Evolutionary conservation across 2,888 invertebrate species (phyloP).

Genomic region (Laspeyria flexula): DNA sequence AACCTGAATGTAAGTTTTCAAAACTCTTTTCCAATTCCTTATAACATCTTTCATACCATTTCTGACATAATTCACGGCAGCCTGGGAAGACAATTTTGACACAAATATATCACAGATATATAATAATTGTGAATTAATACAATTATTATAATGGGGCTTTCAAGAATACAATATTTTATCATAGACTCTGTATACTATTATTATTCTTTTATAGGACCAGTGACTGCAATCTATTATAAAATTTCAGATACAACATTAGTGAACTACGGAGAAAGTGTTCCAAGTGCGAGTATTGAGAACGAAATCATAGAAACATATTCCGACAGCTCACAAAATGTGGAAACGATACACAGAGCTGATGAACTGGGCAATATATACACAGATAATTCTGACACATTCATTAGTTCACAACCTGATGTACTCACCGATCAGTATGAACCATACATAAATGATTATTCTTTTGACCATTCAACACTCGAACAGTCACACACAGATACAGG

Average conservation of each 20-base stretch:
- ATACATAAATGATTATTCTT: constrained; percentile 74
- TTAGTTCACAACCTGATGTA: constrained; percentile 65
- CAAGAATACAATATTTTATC: too few species aligned
- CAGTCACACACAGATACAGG: constrained; percentile 55
- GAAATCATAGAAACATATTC: constrained; percentile 70
- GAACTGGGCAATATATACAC: constrained; percentile 79
- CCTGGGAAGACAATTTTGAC: too few species aligned
- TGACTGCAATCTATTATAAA: not conserved
- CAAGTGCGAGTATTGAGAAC: constrained; percentile 58
- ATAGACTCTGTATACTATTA: too few species aligned
- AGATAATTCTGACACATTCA: constrained; percentile 67
- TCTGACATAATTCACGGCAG: too few species aligned
- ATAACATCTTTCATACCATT: too few species aligned
- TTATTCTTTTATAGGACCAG: not conserved
- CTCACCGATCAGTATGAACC: constrained; percentile 73
- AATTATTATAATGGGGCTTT: too few species aligned
- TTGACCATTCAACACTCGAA: constrained; percentile 60
- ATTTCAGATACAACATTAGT: constrained; percentile 75
- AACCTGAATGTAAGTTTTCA: constrained; percentile 73
- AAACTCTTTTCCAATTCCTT: not conserved
- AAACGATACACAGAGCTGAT: constrained; percentile 70
- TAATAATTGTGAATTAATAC: too few species aligned
- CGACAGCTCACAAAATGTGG: constrained; percentile 70
- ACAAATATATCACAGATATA: too few species aligned
- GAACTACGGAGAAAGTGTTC: constrained; percentile 72